A percentile compares a stretch with the other conserved stretches of the same genome.
phyloP scores from a whole-genome alignment of 2,113 vertebrate genomes.

The Suricata suricatta region DNA sequence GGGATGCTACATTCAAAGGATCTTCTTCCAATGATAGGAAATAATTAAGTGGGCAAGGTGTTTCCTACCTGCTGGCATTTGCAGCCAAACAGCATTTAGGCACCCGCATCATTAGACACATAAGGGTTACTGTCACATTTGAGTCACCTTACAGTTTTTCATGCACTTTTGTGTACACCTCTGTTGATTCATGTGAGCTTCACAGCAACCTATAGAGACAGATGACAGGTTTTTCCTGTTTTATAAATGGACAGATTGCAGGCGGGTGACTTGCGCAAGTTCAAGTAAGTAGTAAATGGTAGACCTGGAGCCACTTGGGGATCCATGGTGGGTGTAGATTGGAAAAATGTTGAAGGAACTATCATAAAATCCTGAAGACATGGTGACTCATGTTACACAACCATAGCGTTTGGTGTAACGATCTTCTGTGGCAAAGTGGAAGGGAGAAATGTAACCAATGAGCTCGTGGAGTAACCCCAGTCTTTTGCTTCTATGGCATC shows the following conservation, averaged over 20 bases:
- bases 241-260: not conserved
- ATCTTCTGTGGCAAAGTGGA: constrained; percentile 7
- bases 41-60: not conserved
- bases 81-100: not conserved
- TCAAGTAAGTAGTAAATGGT: not conserved
- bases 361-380: not conserved
- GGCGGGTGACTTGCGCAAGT: not conserved
- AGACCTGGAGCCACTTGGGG: not conserved
- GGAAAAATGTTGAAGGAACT: not conserved
- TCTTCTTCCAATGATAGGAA: not conserved
- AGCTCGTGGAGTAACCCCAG: not conserved
- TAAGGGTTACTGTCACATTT: not conserved
- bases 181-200: not conserved
- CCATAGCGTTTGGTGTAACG: not conserved
- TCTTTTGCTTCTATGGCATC: not conserved
- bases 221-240: not conserved
- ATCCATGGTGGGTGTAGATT: not conserved
- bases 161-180: not conserved
- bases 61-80: not conserved
- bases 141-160: not conserved
- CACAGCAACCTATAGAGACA: not conserved
- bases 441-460: not conserved
- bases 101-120: no score
- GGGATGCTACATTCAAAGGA: not conserved
- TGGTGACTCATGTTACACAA: not conserved